A percentile compares a stretch with the other conserved stretches of the same genome.
These are phyloP conservation scores for Drosophila atripex DNA, from an alignment of 2,888 invertebrate species.

Conservation along the genomic window DNA sequence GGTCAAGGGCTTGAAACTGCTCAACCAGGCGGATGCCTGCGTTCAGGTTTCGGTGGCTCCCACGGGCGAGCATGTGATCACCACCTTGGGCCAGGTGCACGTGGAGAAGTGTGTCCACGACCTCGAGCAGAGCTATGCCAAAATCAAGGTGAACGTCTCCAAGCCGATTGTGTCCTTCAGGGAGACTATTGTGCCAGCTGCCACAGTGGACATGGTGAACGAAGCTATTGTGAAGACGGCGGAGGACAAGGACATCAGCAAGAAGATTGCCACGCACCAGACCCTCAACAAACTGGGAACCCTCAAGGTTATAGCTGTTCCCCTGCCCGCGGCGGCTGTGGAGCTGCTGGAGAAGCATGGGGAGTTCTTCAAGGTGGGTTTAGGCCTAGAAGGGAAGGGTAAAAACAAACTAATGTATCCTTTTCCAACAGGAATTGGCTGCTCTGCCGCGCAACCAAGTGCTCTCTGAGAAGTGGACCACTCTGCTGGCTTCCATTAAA, in stretches of 20 bases:
- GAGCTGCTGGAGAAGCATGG: conserved; percentile 89
- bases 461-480: conserved; percentile 78
- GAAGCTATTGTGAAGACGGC: conserved; percentile 90
- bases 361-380: conserved; percentile 87
- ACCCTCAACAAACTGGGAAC: conserved; percentile 90
- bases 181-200: conserved; percentile 94
- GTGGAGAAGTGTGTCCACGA: conserved; percentile 97
- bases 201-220: conserved; percentile 92
- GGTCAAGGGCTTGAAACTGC: conserved; percentile 90
- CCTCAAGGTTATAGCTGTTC: conserved; percentile 90
- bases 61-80: conserved; percentile 96
- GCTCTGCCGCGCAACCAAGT: conserved; percentile 56
- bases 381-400: too few species aligned
- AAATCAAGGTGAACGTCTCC: conserved; percentile 94
- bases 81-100: conserved; percentile 98
- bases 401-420: background rate
- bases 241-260: conserved; percentile 84
- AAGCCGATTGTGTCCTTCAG: conserved; percentile 98
- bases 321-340: conserved; percentile 90
- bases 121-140: conserved; percentile 91
- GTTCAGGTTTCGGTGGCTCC: conserved; percentile 95
- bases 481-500: conserved; percentile 80
- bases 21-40: conserved; percentile 96
- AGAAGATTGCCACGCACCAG: conserved; percentile 86
- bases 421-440: conserved; percentile 63